Percentiles rank a stretch among this genome's conserved stretches.
Evolutionary conservation across 2,113 vertebrate genomes (phyloP).

Genomic region (Helogale parvula): DNA sequence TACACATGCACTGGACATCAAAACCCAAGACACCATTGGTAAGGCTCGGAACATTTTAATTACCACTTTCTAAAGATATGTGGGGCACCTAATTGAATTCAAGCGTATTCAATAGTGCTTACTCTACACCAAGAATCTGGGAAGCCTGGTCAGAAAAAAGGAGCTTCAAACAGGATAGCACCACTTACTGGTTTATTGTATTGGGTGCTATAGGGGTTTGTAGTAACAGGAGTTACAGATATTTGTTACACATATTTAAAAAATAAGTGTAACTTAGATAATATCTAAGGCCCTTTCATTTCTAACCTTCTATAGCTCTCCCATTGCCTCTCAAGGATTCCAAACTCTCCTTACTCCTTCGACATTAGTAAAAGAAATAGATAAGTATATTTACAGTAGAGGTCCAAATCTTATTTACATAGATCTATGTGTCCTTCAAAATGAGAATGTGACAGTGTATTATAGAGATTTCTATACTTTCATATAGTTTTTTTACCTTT

Average conservation of each 20-base stretch:
- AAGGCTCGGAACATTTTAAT: not conserved
- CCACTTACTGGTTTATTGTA: not conserved
- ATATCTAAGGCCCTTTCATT: not conserved
- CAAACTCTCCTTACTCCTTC: not conserved
- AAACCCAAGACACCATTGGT: not conserved
- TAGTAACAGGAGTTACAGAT: not conserved
- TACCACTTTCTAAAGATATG: not conserved
- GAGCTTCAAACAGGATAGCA: not conserved
- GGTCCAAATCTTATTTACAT: not conserved
- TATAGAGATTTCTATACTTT: not conserved
- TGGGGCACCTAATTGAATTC: not conserved
- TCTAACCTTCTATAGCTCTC: not conserved
- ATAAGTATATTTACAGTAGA: not conserved
- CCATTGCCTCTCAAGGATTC: not conserved
- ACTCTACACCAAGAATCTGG: not conserved
- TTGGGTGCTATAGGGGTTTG: not conserved
- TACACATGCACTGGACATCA: not conserved
- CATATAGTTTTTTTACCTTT: not conserved
- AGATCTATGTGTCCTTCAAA: slow-evolving; percentile 9
- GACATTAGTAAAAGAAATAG: not conserved
- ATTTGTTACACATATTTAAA: not conserved
- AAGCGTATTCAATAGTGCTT: not conserved
- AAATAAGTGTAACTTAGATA: not conserved
- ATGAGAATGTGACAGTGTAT: not conserved
- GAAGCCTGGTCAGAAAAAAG: not conserved